Percentiles rank a stretch among this genome's conserved stretches.
Evolutionary conservation across 2,888 invertebrate species (phyloP).

Genomic region (Coleophora deauratella): DNA sequence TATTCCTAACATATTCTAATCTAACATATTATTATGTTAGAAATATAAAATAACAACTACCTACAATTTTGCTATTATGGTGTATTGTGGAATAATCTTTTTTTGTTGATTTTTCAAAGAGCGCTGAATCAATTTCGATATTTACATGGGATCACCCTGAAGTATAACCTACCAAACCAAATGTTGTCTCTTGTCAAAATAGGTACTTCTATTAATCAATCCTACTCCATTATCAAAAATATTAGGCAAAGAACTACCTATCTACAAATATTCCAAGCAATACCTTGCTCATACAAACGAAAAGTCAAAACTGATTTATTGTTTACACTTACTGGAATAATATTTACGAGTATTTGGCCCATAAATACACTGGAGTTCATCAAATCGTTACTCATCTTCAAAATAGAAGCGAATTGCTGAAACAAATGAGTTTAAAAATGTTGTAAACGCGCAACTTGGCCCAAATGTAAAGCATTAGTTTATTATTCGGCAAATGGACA

Average conservation of each 20-base stretch:
- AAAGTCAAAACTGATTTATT: constrained; percentile 26
- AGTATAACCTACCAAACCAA: no score
- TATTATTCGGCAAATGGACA: constrained; percentile 46
- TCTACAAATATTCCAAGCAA: constrained; percentile 4
- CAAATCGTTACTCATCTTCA: constrained; percentile 40
- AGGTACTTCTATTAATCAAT: no score
- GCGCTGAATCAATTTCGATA: no score
- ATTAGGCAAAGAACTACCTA: background rate
- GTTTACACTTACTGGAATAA: constrained; percentile 24
- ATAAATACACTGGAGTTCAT: constrained; percentile 29
- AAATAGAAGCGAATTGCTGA: constrained; percentile 34
- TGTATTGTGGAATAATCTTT: no score
- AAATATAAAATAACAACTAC: no score
- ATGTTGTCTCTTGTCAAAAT: no score
- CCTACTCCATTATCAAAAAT: no score
- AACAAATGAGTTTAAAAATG: constrained; percentile 59
- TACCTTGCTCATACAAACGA: constrained; percentile 9
- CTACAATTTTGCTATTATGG: no score
- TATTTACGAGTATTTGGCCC: constrained; percentile 18
- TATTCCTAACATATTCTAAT: no score
- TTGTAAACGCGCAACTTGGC: constrained; percentile 47
- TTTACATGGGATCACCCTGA: no score
- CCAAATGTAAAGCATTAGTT: constrained; percentile 65
- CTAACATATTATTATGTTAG: no score
- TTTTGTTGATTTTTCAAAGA: no score